A percentile compares a stretch with the other conserved stretches of the same genome.
Conservation (phyloP, 1,140 invertebrate species). For the Drosophila sechellia region DNA sequence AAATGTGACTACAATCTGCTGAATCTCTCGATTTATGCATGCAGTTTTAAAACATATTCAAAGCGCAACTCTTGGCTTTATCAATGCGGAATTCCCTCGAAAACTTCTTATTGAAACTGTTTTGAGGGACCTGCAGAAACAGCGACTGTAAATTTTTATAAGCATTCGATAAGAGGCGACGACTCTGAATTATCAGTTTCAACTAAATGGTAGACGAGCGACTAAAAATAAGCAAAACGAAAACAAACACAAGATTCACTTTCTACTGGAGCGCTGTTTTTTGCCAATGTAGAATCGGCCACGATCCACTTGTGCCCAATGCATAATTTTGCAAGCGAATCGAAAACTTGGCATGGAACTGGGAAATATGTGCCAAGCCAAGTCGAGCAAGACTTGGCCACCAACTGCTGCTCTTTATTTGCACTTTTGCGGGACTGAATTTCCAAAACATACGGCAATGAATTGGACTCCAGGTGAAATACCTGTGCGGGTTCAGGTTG, state of each 20-base stretch:
- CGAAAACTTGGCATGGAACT: slow-evolving; percentile 34
- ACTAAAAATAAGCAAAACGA: slow-evolving; percentile 26
- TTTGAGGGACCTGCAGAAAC: slow-evolving; percentile 26
- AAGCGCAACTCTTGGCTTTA: too few relatives aligned
- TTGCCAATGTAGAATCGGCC: slow-evolving; percentile 14
- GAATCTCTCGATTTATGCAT: too few relatives aligned
- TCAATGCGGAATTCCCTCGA: neutral
- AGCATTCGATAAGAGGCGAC: slow-evolving; percentile 12
- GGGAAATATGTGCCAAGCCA: slow-evolving; percentile 27
- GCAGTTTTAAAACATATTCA: too few relatives aligned
- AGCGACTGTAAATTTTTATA: slow-evolving; percentile 8
- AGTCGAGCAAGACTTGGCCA: slow-evolving; percentile 19
- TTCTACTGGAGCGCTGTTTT: slow-evolving; percentile 22
- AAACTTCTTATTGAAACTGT: slow-evolving; percentile 17
- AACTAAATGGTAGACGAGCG: slow-evolving; percentile 1
- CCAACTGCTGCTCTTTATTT: neutral
- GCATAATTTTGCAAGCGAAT: slow-evolving; percentile 41
- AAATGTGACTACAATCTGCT: too few relatives aligned
- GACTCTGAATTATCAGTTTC: slow-evolving; percentile 18
- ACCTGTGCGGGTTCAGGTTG: slow-evolving; percentile 5
- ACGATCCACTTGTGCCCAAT: slow-evolving; percentile 47
- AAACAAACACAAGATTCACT: slow-evolving; percentile 36
- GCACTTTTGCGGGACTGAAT: neutral
- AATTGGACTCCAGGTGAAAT: slow-evolving; percentile 1
- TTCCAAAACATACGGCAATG: neutral